Evolutionary conservation across 2,888 invertebrate species (phyloP), one percentile per base, ranked within the genome.

Genomic region (Sclerodermus sp.): DNA sequence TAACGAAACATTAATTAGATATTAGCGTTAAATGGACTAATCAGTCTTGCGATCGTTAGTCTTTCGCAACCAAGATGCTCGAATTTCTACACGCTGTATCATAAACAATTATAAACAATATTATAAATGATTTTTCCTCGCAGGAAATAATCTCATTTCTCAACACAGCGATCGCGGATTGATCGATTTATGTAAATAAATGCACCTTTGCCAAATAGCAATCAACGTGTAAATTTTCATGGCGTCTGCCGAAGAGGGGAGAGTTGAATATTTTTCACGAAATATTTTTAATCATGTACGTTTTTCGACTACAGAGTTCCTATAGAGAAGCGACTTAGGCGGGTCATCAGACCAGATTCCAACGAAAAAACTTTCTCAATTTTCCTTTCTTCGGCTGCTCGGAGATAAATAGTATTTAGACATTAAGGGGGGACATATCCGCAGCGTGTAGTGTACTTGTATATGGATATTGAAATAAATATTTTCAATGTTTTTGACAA

Each of bases 401-500:
- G 66, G 63, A 62, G 61, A 60, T 58, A 23, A 57, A 59, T 57
- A 60, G 66, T 68, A 68, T 66, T 58, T 68, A 67, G 62, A 58
- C 60, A 45, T 68, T 66, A 71, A n/a, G n/a, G n/a, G n/a, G 62
- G 53, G 53, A 63, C 64, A 69, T 71, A 71, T 70, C 67, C 60
- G 58, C 62, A 64, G 69, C 67, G 70, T 69, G 65, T 70, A 67
- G 64, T 68, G 66, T 71, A 67, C 59, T 66, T 64, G 60, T 67
- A 69, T 67, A 66, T 67, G 62, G 59, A 65, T 71, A 67, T 60
- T 65, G 64, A 66, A 67, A 69, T 67, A 67, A 68, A 66, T 68
- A 65, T 71, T 71, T 66, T 68, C 67, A 71, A 71, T 70, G 67
- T 71, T 70, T 70, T 70, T 71, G 62, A 66, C 67, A 67, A 60